Evolutionary conservation across 2,888 invertebrate genomes (phyloP).

Genomic region (Patella depressa): DNA sequence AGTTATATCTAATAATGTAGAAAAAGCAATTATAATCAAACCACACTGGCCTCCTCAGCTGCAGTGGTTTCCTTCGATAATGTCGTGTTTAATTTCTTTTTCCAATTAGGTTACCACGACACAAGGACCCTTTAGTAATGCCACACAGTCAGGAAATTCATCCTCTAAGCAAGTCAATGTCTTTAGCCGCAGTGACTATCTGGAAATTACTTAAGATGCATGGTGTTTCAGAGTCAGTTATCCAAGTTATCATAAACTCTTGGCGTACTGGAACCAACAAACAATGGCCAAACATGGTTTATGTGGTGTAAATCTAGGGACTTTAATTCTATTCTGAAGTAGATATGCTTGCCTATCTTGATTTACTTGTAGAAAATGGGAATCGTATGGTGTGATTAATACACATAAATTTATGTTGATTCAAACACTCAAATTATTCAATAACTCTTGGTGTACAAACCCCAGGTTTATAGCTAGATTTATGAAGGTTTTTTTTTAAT

Average conservation of each 20-base stretch:
- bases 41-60: not conserved
- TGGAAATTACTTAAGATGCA: not conserved
- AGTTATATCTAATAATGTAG: not conserved
- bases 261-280: not conserved
- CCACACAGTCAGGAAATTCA: not conserved
- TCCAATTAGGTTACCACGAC: not conserved
- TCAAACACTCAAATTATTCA: not conserved
- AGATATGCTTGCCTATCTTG: not conserved
- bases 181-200: not conserved
- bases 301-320: not conserved
- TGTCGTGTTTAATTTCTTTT: not conserved
- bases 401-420: not conserved
- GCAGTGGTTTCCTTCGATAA: not conserved
- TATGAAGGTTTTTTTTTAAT: constrained; percentile 30
- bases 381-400: constrained; percentile 1
- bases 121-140: not conserved
- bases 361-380: not conserved
- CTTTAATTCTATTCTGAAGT: constrained; percentile 19
- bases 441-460: not conserved
- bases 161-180: not conserved
- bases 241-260: not conserved
- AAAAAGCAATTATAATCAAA: not conserved
- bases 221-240: constrained; percentile 3
- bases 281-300: not conserved
- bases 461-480: constrained; percentile 23